phyloP scores from a whole-genome alignment of 2,797 vertebrate genomes.

The Octomys mimax region DNA sequence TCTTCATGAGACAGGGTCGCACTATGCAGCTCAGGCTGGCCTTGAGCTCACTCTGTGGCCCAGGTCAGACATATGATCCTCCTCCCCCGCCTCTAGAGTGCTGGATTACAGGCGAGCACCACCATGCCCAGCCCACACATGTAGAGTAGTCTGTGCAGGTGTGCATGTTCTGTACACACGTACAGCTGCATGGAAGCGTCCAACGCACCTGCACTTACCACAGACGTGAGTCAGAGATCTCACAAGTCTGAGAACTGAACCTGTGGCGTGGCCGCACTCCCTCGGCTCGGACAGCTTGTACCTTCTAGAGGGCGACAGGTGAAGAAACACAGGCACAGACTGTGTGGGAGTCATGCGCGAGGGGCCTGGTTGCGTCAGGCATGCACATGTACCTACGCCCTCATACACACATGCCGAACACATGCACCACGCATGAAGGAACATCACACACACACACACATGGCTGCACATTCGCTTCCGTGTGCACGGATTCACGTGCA shows the following conservation, averaged over 20 bases:
- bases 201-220: background rate
- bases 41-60: too few species aligned
- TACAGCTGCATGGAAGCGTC: too few species aligned
- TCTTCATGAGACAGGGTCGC: too few species aligned
- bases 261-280: background rate
- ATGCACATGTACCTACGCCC: accelerated
- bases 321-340: accelerated
- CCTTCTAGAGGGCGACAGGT: background rate
- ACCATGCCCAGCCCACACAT: too few species aligned
- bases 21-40: too few species aligned
- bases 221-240: too few species aligned
- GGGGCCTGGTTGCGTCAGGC: background rate
- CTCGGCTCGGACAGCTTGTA: accelerated
- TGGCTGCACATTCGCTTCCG: accelerated
- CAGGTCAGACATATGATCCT: too few species aligned
- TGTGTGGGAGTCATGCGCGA: accelerated
- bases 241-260: accelerated
- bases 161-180: background rate
- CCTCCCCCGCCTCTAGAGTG: too few species aligned
- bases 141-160: background rate
- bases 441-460: too few species aligned
- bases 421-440: too few species aligned
- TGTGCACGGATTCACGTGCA: accelerated
- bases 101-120: too few species aligned
- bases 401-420: too few species aligned